Base-by-base conservation (phyloP, 2,888 invertebrate genomes). In the Sylvicola cinctus region DNA sequence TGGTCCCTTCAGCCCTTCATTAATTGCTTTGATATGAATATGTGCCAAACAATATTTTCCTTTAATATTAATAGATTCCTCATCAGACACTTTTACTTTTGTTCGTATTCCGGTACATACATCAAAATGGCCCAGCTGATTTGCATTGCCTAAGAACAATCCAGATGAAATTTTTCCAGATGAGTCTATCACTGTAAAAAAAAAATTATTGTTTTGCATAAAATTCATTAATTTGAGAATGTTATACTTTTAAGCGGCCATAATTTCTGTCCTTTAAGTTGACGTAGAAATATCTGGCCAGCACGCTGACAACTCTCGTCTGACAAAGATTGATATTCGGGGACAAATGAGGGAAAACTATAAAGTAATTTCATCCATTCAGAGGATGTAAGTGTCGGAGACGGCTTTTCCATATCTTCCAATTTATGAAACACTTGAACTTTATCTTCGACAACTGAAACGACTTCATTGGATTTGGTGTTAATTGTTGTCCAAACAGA, bases 171-270 rank as follows among this genome's bases (percentile, higher is more conserved):
- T 47, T 51, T 71, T 71, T n/a, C 68, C 72, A 7, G 67, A 64
- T 4, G 73, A 63, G 51, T 74, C 74, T 46, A 68, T 65, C 67
- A 74, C 74, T 74, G 49, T 37, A 53, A n/a, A 14, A 28, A 20
- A 3, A 31, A n/a, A 31, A 26, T 16, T 12, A 12, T 16, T 28
- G 14, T 14, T 20, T 23, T 33, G 17, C 15, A 35, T 29, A 38
- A 35, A 8, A 20, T 20, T 20, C 8, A 20, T 20, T 6, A 4
- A 8, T 20, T 20, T 20, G 20, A 29, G 12, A 28, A 16, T 12
- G 44, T 64, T 70, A 67, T 61, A 75, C 75, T 75, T 55, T 73
- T 74, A 43, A 76, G 53, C 37, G 75, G 73, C 76, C 76, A 76
- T 42, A 75, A 48, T 54, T 73, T 74, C 39, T 69, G 64, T 35